These are phyloP conservation scores for Lasioglossum leucozonium DNA, from an alignment of 2,888 invertebrate genomes.

Conservation along the genomic window DNA sequence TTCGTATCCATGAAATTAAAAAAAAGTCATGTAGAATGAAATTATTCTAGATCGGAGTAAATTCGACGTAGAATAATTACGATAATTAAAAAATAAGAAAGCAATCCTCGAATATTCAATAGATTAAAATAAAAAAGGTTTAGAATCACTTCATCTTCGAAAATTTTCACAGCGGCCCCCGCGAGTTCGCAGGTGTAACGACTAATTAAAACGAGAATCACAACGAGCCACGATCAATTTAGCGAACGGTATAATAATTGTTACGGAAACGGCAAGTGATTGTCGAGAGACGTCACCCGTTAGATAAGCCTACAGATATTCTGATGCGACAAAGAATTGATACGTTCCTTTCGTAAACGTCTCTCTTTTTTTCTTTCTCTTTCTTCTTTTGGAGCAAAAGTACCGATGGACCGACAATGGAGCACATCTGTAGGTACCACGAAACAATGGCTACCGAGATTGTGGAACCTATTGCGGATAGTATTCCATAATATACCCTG, in stretches of 20 bases:
- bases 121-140: no score
- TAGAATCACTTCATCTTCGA: no score
- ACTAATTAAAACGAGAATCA: not conserved
- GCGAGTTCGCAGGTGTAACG: no score
- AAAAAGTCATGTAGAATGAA: no score
- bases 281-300: conserved; percentile 59
- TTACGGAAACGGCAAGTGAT: conserved; percentile 11
- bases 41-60: no score
- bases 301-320: conserved; percentile 67
- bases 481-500: conserved; percentile 84
- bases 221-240: not conserved
- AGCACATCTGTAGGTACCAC: conserved; percentile 81
- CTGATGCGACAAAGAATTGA: conserved; percentile 78
- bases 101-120: no score
- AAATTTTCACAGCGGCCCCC: no score
- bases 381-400: conserved; percentile 65
- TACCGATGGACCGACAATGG: conserved; percentile 77
- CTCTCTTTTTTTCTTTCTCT: conserved; percentile 57
- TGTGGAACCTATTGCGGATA: conserved; percentile 81
- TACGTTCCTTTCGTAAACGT: conserved; percentile 76
- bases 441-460: conserved; percentile 83
- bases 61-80: no score
- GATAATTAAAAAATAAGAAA: no score
- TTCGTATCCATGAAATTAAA: no score
- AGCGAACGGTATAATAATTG: not conserved